These are phyloP conservation scores for Beaufortia kweichowensis DNA, from an alignment of 2,113 vertebrate species.

Conservation along the genomic window DNA sequence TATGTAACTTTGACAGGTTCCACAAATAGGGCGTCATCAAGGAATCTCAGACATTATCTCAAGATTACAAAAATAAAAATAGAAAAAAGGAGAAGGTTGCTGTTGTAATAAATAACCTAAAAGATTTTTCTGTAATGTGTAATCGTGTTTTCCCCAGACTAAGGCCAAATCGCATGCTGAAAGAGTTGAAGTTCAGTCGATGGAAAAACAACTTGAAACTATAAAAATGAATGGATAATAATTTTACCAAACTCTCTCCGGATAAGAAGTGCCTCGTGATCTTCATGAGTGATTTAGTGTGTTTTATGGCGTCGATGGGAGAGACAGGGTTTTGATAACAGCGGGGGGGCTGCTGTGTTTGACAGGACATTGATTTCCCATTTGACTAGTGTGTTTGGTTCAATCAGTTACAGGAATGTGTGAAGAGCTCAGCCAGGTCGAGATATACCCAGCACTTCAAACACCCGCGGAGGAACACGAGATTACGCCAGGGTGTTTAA, in stretches of 20 bases:
- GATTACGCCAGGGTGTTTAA: constrained; percentile 44
- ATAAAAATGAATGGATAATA: not conserved
- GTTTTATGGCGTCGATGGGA: constrained; percentile 46
- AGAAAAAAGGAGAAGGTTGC: not conserved
- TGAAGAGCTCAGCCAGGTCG: constrained; percentile 49
- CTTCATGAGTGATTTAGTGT: constrained; percentile 50
- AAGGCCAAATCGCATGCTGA: not conserved
- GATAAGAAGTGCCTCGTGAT: constrained; percentile 18
- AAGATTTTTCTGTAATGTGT: not conserved
- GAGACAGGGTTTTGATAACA: constrained; percentile 52
- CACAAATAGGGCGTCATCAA: not conserved
- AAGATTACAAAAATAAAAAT: not conserved
- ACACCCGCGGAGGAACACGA: constrained; percentile 45
- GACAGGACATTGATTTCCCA: constrained; percentile 61
- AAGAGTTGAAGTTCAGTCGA: not conserved
- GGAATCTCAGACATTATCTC: not conserved
- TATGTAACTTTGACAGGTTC: not conserved
- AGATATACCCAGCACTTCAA: constrained; percentile 55
- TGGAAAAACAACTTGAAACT: not conserved
- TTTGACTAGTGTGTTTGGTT: constrained; percentile 55
- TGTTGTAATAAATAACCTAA: not conserved
- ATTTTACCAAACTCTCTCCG: not conserved
- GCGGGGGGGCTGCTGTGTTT: constrained; percentile 37
- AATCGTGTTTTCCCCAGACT: not conserved
- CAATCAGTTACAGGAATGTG: constrained; percentile 59